Base-by-base conservation (phyloP, 2,888 invertebrate species). In the Brachypterus glaber region DNA sequence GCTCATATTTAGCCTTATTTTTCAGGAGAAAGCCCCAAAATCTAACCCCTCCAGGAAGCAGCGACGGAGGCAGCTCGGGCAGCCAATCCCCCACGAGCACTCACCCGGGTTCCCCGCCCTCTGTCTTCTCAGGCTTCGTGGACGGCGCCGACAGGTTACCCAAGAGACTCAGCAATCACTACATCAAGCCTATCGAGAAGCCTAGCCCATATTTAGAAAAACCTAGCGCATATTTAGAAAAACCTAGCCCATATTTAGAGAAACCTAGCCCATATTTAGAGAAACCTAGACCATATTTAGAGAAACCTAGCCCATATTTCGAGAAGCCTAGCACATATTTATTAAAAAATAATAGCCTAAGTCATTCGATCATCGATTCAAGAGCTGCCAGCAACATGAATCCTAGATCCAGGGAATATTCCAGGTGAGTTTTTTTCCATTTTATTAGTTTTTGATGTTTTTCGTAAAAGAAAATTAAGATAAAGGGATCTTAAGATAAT, bases 21-120 rank as follows among this genome's bases (percentile, higher is more conserved):
- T 60, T 15, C 65, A 82, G 86, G 65, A 82, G 86, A 62, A 90
- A 89, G 72, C 89, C 89, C 57, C 86, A 88, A 71, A 90, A 89
- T 68, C 72, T 90, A 57, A 90, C 89, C 44, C 89, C 90, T 25
- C 78, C 86, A 47, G 85, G 86, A 59, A 78, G 86, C 48, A 85
- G 86, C 60, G 87, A 86, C 55, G 89, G 89, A 59, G 77, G 77
- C 41, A 76, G 80, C 48, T 84, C 85, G 24, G 77, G 78, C 30
- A 79, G 80, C 52, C 85, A 85, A 57, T 87, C 88, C 43, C 82
- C 89, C 3, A 78, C 77, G 39, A 79, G 79, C 52, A 79, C 77
- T 38, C 79, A 77, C 54, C 79, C 79, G 17, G 80, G 78, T 44
- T 85, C 84, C 41, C 85, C 85, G 44, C 83, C 83, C 7, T 70